Conservation (phyloP, 2,888 invertebrate genomes). For the Leptodirus hochenwartii region DNA sequence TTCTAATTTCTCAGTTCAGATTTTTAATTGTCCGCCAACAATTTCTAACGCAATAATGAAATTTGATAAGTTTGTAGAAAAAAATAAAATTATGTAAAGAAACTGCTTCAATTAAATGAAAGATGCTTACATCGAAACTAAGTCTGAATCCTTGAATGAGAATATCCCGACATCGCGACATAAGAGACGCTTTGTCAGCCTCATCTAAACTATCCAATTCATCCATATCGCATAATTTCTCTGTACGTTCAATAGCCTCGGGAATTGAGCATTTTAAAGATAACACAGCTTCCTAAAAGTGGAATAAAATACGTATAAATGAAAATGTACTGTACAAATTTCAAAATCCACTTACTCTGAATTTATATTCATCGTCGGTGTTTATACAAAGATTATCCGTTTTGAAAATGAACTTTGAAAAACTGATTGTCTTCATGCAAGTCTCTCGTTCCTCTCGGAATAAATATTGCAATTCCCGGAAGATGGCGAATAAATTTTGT, state of each 20-base stretch:
- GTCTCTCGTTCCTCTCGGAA: constrained; percentile 65
- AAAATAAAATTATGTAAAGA: no score
- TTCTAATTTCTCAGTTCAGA: no score
- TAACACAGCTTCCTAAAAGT: constrained; percentile 27
- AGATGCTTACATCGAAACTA: constrained; percentile 56
- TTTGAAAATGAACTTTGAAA: constrained; percentile 51
- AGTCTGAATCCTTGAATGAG: constrained; percentile 78
- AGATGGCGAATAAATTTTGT: constrained; percentile 39
- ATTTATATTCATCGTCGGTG: constrained; percentile 14
- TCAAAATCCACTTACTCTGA: constrained; percentile 5
- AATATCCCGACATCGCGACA: constrained; percentile 51
- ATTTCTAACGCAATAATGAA: no score
- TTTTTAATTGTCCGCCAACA: no score
- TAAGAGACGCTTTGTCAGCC: constrained; percentile 37
- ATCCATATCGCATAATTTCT: constrained; percentile 31
- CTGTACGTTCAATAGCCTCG: constrained; percentile 35
- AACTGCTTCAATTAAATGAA: constrained; percentile 6
- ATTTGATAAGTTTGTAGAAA: no score
- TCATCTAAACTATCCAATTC: constrained; percentile 35
- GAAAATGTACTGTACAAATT: constrained; percentile 6
- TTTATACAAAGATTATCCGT: constrained; percentile 13
- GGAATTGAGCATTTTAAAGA: constrained; percentile 37
- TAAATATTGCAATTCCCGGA: constrained; percentile 61
- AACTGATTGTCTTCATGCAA: constrained; percentile 59
- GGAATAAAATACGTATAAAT: constrained; percentile 6